Conservation (phyloP, 2,797 vertebrate genomes). For the Chloroceryle inda region DNA sequence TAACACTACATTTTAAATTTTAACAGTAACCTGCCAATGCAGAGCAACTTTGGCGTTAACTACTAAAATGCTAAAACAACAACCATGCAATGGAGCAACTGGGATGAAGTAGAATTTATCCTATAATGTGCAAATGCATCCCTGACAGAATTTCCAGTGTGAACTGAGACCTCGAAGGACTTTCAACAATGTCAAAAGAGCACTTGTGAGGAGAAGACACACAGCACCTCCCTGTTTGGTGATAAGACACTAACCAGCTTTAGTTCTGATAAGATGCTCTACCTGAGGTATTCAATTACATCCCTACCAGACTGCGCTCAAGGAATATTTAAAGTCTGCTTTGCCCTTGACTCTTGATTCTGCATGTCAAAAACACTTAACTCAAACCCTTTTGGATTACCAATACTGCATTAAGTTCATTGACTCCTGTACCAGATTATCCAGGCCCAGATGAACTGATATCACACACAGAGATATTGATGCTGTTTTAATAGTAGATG, state of each 20-base stretch:
- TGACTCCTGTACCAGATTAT: slow-evolving; percentile 67
- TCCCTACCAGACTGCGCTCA: slow-evolving; percentile 62
- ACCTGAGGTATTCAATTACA: slow-evolving; percentile 81
- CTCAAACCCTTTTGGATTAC: slow-evolving; percentile 78
- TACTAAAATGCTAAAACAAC: neutral
- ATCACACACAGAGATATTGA: slow-evolving; percentile 54
- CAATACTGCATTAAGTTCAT: slow-evolving; percentile 74
- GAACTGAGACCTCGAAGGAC: slow-evolving; percentile 44
- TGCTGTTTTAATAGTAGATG: slow-evolving; percentile 50
- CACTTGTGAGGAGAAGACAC: slow-evolving; percentile 52
- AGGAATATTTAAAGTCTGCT: slow-evolving; percentile 81
- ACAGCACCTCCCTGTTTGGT: slow-evolving; percentile 53
- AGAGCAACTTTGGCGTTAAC: neutral
- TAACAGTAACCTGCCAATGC: neutral
- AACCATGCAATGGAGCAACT: neutral
- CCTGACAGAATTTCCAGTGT: slow-evolving; percentile 9
- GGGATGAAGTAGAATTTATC: neutral
- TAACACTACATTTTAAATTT: neutral
- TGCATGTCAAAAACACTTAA: slow-evolving; percentile 82
- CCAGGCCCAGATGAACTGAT: slow-evolving; percentile 49
- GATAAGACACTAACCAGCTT: slow-evolving; percentile 74
- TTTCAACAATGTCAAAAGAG: slow-evolving; percentile 78
- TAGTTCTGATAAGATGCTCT: slow-evolving; percentile 77
- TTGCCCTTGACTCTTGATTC: slow-evolving; percentile 82
- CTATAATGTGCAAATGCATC: neutral